A percentile compares a stretch with the other conserved stretches of the same genome.
phyloP scores from a whole-genome alignment of 1,140 invertebrate genomes.

The Scaptomyza hsui region DNA sequence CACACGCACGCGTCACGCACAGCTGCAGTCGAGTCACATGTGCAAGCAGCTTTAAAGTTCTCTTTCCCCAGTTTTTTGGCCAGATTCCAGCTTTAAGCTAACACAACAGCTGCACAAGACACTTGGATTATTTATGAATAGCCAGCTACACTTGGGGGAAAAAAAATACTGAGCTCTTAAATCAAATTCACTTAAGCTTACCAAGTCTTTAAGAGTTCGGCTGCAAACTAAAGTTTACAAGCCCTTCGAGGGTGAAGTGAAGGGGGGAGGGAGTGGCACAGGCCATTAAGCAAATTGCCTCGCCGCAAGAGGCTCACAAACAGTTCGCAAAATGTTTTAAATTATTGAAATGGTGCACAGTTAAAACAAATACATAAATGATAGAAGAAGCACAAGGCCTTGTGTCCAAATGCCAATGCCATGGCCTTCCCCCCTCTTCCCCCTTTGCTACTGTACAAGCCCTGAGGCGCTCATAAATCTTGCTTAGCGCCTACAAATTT shows the following conservation, averaged over 20 bases:
- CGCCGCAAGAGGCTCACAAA: slow-evolving; percentile 48
- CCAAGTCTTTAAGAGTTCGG: neutral
- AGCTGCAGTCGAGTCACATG: slow-evolving; percentile 53
- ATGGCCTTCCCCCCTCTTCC: neutral
- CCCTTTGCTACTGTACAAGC: neutral
- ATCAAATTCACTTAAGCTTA: neutral
- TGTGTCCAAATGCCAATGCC: slow-evolving; percentile 61
- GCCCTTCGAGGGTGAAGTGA: neutral
- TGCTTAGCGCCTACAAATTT: slow-evolving; percentile 68
- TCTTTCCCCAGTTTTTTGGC: neutral
- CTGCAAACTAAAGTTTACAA: too few relatives aligned
- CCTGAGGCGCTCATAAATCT: slow-evolving; percentile 71
- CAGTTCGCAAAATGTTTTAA: slow-evolving; percentile 47
- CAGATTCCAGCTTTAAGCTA: slow-evolving; percentile 12
- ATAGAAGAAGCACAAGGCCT: slow-evolving; percentile 30
- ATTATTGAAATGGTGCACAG: slow-evolving; percentile 72
- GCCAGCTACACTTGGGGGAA: too few relatives aligned
- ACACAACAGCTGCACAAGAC: slow-evolving; percentile 6
- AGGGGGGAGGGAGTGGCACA: slow-evolving; percentile 24
- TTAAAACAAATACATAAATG: slow-evolving; percentile 46
- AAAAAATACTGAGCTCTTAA: neutral
- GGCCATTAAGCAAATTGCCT: slow-evolving; percentile 79
- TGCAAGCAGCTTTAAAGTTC: slow-evolving; percentile 36
- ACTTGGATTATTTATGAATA: slow-evolving; percentile 56
- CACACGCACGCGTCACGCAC: slow-evolving; percentile 15